Conservation (phyloP, 64 coral and sea anemone genomes). For the Porites australiensis region DNA sequence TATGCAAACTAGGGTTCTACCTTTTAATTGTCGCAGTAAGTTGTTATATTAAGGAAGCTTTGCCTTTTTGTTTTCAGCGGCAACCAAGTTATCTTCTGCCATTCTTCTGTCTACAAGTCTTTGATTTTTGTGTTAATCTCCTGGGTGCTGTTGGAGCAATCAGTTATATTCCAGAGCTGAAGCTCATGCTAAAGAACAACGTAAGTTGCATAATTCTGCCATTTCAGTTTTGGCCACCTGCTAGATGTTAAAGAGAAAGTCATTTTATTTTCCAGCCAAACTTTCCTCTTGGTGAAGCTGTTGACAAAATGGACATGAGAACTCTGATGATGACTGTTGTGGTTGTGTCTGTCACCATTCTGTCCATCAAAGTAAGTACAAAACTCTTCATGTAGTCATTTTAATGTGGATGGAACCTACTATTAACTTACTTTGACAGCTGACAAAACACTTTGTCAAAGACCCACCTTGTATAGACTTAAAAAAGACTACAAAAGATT, state of each 20-base stretch:
- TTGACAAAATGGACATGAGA: conserved; percentile 86
- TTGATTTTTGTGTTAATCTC: conserved; percentile 98
- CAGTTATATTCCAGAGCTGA: conserved; percentile 89
- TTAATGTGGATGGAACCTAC: no score
- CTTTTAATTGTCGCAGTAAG: neutral
- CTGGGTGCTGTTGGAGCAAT: conserved; percentile 93
- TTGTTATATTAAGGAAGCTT: neutral
- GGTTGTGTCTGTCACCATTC: conserved; percentile 75
- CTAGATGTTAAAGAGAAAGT: no score
- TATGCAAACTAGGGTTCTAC: no score
- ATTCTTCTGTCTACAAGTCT: conserved; percentile 99
- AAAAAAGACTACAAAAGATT: no score
- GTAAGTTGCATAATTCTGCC: conserved; percentile 40
- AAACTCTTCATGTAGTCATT: no score
- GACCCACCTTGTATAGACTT: no score
- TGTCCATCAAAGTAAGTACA: conserved; percentile 81
- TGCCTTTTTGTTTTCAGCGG: conserved; percentile 58
- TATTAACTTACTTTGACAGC: no score
- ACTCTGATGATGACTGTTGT: conserved; percentile 89
- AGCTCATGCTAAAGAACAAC: conserved; percentile 89
- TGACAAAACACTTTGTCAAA: no score
- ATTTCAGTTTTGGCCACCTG: no score
- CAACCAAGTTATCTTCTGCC: conserved; percentile 95
- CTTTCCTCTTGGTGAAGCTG: conserved; percentile 82
- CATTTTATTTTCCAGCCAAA: conserved; percentile 56